Conservation (phyloP, 2,888 invertebrate genomes). For the Meta bourneti region DNA sequence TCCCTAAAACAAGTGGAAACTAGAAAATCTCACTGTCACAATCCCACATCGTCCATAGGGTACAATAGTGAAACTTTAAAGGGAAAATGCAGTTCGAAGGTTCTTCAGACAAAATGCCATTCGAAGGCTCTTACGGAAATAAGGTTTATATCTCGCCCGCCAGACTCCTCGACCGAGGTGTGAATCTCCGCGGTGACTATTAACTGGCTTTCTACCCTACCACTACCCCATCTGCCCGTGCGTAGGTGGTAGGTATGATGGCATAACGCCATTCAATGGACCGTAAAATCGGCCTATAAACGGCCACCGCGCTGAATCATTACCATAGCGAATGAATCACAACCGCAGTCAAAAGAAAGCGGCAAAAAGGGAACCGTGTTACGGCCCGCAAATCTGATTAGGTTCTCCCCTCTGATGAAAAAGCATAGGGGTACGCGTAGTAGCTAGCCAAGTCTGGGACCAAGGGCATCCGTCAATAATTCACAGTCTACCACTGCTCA, state of each 20-base stretch:
- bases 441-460: constrained; percentile 23
- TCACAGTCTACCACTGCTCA: constrained; percentile 61
- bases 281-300: constrained; percentile 73
- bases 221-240: neutral
- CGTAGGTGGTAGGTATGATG: neutral
- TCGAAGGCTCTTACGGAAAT: no score
- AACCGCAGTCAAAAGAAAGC: constrained; percentile 34
- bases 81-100: no score
- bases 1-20: no score
- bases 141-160: no score
- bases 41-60: no score
- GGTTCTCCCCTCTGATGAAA: constrained; percentile 61
- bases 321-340: constrained; percentile 75
- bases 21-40: no score
- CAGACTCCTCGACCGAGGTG: neutral
- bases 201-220: neutral
- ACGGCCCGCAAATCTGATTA: constrained; percentile 70
- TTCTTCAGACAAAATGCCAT: no score
- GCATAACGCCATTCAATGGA: constrained; percentile 52
- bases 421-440: constrained; percentile 38
- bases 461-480: constrained; percentile 66
- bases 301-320: constrained; percentile 62
- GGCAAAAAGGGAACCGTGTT: constrained; percentile 51
- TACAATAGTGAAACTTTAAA: no score
- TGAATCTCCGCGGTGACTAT: neutral